Percentiles rank a stretch among this genome's conserved stretches.
phyloP scores from a whole-genome alignment of 1,140 invertebrate species.

The Bradysia coprophila region DNA sequence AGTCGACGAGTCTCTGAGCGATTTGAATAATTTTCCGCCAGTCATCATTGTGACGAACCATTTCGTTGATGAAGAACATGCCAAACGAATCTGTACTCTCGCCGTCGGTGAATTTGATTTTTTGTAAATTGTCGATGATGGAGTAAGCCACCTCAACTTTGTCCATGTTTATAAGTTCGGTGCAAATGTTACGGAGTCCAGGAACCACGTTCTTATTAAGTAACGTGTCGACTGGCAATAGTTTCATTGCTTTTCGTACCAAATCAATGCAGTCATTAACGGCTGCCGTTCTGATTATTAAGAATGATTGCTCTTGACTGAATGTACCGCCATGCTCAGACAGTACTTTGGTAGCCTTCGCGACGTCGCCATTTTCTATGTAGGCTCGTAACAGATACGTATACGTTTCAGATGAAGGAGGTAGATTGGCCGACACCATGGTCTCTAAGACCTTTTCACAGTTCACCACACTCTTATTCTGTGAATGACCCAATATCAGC shows the following conservation, averaged over 20 bases:
- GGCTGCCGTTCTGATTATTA: background rate
- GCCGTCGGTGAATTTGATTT: slow-evolving; percentile 12
- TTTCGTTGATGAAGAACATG: slow-evolving; percentile 10
- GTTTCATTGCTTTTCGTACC: background rate
- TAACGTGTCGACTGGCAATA: slow-evolving; percentile 10
- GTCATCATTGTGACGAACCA: slow-evolving; percentile 9
- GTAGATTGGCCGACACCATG: slow-evolving; percentile 22
- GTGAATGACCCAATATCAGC: slow-evolving; percentile 28
- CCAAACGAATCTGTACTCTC: slow-evolving; percentile 16
- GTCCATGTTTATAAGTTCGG: slow-evolving; percentile 10
- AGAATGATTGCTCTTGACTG: background rate
- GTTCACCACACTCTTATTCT: slow-evolving; percentile 20
- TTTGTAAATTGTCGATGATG: slow-evolving; percentile 11
- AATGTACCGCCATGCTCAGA: slow-evolving; percentile 5
- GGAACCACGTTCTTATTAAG: slow-evolving; percentile 10
- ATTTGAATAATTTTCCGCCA: slow-evolving; percentile 11
- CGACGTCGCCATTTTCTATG: slow-evolving; percentile 23
- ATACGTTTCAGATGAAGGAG: slow-evolving; percentile 13
- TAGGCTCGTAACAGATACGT: slow-evolving; percentile 30
- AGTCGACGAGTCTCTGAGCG: slow-evolving; percentile 8
- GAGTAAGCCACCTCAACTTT: slow-evolving; percentile 6
- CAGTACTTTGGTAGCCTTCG: slow-evolving; percentile 7
- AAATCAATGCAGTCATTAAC: background rate
- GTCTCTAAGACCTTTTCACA: slow-evolving; percentile 18
- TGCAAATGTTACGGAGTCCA: slow-evolving; percentile 11